phyloP scores from a whole-genome alignment of 1,140 invertebrate genomes.

The Andrena cerasifolii region DNA sequence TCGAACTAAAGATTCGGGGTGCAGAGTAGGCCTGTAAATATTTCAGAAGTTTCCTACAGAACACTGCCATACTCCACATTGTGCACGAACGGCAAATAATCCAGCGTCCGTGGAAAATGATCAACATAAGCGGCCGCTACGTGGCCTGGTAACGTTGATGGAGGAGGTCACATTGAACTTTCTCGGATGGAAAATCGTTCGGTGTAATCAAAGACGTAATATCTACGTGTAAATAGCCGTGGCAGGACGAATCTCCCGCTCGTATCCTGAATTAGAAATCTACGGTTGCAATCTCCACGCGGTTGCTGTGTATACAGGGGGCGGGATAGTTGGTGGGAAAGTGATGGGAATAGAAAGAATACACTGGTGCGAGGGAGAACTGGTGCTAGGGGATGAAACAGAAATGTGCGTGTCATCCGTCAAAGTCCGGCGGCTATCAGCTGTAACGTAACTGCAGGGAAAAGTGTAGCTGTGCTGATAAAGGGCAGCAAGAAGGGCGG shows the following conservation, averaged over 20 bases:
- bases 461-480: no score
- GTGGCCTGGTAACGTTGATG: not conserved
- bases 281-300: constrained; percentile 39
- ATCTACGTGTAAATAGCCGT: constrained; percentile 44
- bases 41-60: no score
- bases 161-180: constrained; percentile 8
- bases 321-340: not conserved
- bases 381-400: not conserved
- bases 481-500: no score
- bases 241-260: not conserved
- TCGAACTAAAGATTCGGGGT: no score
- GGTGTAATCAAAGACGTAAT: constrained; percentile 48
- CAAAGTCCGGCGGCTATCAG: constrained; percentile 56
- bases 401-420: constrained; percentile 50
- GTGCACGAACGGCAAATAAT: not conserved
- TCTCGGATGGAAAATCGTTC: not conserved
- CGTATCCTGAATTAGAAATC: constrained; percentile 35
- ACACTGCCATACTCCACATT: no score
- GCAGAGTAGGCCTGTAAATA: no score
- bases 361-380: not conserved
- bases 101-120: not conserved
- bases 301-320: not conserved
- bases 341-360: not conserved
- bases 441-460: no score
- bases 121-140: not conserved